phyloP scores from a whole-genome alignment of 1,140 invertebrate species.

The Bradysia coprophila region DNA sequence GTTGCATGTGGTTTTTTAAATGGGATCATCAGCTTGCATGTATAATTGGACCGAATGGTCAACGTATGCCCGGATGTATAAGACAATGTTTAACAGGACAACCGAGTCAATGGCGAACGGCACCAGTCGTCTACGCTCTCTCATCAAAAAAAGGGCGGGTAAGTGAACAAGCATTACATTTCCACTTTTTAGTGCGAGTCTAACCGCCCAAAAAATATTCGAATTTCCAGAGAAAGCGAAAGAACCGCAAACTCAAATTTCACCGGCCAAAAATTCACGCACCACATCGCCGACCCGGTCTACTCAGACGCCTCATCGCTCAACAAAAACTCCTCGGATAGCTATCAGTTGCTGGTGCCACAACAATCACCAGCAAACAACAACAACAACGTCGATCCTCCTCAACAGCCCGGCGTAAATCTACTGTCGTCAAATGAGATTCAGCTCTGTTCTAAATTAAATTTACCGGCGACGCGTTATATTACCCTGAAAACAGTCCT shows the following conservation, averaged over 20 bases:
- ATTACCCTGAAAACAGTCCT: slow-evolving; percentile 33
- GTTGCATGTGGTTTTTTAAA: neutral
- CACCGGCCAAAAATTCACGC: slow-evolving; percentile 61
- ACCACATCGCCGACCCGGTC: slow-evolving; percentile 27
- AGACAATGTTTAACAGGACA: slow-evolving; percentile 27
- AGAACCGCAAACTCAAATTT: slow-evolving; percentile 55
- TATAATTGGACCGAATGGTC: slow-evolving; percentile 24
- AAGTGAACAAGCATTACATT: slow-evolving; percentile 8
- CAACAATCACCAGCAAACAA: slow-evolving; percentile 21
- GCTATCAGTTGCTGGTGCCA: slow-evolving; percentile 36
- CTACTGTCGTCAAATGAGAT: slow-evolving; percentile 25
- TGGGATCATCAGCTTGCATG: slow-evolving; percentile 18
- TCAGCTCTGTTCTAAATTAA: slow-evolving; percentile 30
- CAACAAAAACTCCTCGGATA: slow-evolving; percentile 39
- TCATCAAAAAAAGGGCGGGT: slow-evolving; percentile 17
- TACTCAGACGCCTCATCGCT: slow-evolving; percentile 24
- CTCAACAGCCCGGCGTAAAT: slow-evolving; percentile 16
- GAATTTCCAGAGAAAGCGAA: slow-evolving; percentile 38
- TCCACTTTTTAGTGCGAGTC: neutral
- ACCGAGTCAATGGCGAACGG: slow-evolving; percentile 20
- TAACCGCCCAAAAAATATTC: neutral
- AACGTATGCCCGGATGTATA: slow-evolving; percentile 24
- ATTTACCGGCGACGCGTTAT: slow-evolving; percentile 33
- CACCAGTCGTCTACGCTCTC: slow-evolving; percentile 23
- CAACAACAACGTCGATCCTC: slow-evolving; percentile 11